Percentiles rank a stretch among this genome's conserved stretches.
phyloP scores from a whole-genome alignment of 2,888 invertebrate genomes.

The Morinoia aosen region DNA sequence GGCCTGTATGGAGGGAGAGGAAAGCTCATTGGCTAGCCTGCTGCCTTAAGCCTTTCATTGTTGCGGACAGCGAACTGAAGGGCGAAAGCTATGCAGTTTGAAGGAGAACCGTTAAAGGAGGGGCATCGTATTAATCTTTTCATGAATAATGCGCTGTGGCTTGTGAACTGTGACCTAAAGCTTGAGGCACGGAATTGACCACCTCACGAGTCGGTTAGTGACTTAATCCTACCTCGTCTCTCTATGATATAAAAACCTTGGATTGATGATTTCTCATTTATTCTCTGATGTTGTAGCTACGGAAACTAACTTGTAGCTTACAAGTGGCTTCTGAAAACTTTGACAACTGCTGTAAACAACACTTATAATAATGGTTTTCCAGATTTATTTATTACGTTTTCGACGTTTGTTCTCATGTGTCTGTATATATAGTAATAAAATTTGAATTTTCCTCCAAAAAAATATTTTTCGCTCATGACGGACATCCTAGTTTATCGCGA shows the following conservation, averaged over 20 bases:
- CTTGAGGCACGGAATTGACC: not conserved
- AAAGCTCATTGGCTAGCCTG: not conserved
- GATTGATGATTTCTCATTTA: not conserved
- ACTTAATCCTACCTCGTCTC: not conserved
- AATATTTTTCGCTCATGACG: not conserved
- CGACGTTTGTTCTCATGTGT: not conserved
- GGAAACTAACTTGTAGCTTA: not conserved
- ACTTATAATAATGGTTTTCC: too few species aligned
- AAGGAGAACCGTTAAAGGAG: not conserved
- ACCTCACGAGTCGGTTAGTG: not conserved
- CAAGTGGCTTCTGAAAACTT: not conserved
- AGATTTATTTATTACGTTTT: not conserved
- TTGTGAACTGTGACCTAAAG: conserved; percentile 4
- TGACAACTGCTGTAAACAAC: not conserved
- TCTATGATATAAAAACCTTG: not conserved
- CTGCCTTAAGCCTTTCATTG: not conserved
- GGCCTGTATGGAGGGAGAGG: not conserved
- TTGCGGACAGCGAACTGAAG: not conserved
- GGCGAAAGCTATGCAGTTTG: conserved; percentile 12
- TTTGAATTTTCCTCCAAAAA: not conserved
- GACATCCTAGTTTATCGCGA: not conserved
- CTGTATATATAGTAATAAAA: not conserved
- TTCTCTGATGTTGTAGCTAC: not conserved
- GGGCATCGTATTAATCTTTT: not conserved
- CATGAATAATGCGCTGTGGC: conserved; percentile 8